Evolutionary conservation across 2,888 invertebrate genomes (phyloP), one percentile per base, ranked within the genome.

Genomic region (Ochropleura plecta): DNA sequence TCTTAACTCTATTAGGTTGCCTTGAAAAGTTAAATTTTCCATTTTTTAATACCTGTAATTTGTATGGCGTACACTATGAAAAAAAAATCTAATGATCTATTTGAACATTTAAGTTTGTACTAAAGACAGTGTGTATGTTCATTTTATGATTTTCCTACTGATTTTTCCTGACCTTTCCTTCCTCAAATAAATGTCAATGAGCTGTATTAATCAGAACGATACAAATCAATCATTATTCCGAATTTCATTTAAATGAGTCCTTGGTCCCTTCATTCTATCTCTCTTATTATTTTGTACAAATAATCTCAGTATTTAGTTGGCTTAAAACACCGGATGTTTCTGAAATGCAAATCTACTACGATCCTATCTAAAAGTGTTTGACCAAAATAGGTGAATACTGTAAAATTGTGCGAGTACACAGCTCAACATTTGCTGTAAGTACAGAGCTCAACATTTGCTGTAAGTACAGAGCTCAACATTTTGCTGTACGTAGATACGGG

Each of bases 351-450:
- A 83, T 78, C 18, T 78, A 57, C 62, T 30, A 46, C 51, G 55
- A 66, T 66, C 51, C 49, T 18, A 78, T 59, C 69, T 83, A 78
- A 82, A 76, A 63, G 30, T 57, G 62, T 68, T 78, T 88, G 88
- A 82, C 82, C 81, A 88, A 88, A 72, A 64, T 84, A 49, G 49
- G 55, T 20, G 68, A 67, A 86, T 84, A 88, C 87, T 49, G 88
- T 88, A 87, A 89, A 89, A 88, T 89, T 89, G 83, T 83, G 86
- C 86, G 87, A 89, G 85, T 88, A 85, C 87, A 88, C 86, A 85
- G 81, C 82, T 87, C 60, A 76, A 60, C 20, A 46, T 80, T 91
- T 84, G 78, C 83, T 83, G 81, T 30, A 30, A 30, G 30, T 81
- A 87, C 86, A 69, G 76, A 55, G 49, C 57, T 75, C 49, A 14